Percentiles rank a stretch among this genome's conserved stretches.
Conservation (phyloP, 2,113 vertebrate genomes). For the Tetraodon nigroviridis region DNA sequence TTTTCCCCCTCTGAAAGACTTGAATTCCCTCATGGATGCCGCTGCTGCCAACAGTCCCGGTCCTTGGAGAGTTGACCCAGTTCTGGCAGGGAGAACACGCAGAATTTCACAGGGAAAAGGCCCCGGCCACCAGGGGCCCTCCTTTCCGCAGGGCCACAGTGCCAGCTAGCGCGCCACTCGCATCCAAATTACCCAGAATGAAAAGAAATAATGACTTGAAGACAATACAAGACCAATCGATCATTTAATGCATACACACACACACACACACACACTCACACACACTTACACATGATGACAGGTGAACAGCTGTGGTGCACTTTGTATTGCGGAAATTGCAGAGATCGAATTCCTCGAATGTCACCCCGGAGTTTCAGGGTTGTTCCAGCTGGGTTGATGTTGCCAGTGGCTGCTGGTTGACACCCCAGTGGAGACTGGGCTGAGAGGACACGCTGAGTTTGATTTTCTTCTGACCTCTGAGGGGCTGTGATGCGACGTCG, state of each 20-base stretch:
- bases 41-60: slow-evolving; percentile 38
- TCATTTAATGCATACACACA: slow-evolving; percentile 7
- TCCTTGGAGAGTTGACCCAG: slow-evolving; percentile 52
- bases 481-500: slow-evolving; percentile 22
- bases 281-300: slow-evolving; percentile 6
- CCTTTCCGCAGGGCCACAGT: no score
- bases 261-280: slow-evolving; percentile 19
- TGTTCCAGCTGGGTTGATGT: slow-evolving; percentile 10
- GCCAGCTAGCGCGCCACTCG: background rate
- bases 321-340: background rate
- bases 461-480: slow-evolving; percentile 13
- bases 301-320: background rate
- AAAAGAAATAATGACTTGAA: no score
- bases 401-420: slow-evolving; percentile 10
- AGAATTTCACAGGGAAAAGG: background rate
- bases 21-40: slow-evolving; percentile 28
- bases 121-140: slow-evolving; percentile 7
- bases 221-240: no score
- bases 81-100: slow-evolving; percentile 46
- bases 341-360: slow-evolving; percentile 9
- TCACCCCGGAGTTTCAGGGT: slow-evolving; percentile 14
- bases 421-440: slow-evolving; percentile 11
- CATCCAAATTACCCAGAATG: no score
- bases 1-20: slow-evolving; percentile 23
- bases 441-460: slow-evolving; percentile 6